These are phyloP conservation scores for Microcebus tavaratra DNA, from an alignment of 2,113 vertebrate species.

Conservation along the genomic window DNA sequence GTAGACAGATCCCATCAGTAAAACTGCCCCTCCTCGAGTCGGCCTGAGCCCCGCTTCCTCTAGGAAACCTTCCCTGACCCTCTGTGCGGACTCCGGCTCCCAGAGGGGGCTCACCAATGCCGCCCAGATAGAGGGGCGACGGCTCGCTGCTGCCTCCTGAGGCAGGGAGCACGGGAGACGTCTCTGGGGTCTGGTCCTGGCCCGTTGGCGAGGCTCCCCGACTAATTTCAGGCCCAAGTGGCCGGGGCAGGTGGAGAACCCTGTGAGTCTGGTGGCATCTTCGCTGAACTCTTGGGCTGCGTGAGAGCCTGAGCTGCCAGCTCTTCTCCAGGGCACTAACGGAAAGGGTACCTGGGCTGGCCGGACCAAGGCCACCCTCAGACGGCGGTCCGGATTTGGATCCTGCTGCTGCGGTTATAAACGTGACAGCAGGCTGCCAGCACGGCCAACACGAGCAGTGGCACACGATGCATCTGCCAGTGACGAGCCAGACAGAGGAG, in stretches of 20 bases:
- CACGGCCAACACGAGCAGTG: accelerated
- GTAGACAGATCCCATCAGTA: not conserved
- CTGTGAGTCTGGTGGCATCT: not conserved
- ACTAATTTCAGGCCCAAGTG: accelerated
- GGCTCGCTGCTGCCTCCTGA: not conserved
- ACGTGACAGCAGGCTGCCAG: not conserved
- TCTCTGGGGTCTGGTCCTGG: not conserved
- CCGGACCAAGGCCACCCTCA: accelerated
- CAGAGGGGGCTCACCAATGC: not conserved
- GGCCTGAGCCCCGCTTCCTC: not conserved
- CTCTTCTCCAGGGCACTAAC: not conserved
- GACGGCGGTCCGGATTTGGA: no score
- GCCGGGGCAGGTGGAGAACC: not conserved
- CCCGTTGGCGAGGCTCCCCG: not conserved
- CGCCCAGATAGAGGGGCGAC: accelerated
- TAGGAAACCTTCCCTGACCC: not conserved
- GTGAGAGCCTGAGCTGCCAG: not conserved
- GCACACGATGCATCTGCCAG: not conserved
- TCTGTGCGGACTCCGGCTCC: no score
- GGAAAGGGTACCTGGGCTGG: not conserved
- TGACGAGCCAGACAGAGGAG: not conserved
- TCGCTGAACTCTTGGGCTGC: not conserved
- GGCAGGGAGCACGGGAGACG: not conserved
- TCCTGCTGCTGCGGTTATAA: no score
- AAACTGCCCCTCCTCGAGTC: not conserved